Evolutionary conservation across 2,888 invertebrate species (phyloP), one percentile per base, ranked within the genome.

Genomic region (Nipponacmea schrenckii): DNA sequence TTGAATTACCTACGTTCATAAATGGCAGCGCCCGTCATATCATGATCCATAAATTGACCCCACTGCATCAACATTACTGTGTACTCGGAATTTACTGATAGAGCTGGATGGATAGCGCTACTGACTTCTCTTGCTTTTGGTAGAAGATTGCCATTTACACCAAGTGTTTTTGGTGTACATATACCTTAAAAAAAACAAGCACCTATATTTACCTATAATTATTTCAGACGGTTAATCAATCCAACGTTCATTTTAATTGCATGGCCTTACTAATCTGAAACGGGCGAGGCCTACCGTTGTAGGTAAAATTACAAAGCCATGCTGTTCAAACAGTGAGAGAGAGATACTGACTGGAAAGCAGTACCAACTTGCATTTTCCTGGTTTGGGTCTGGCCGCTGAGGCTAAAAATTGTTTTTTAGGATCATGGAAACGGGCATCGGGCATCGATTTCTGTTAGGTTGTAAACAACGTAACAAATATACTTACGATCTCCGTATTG

Each of bases 21-120:
- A 56, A 56, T 56, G 56, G 79, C 75, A 8, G 79, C 76, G 17
- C 69, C 65, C 12, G 80, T 79, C 50, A 80, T 68, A 67, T 80
- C 80, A 65, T 80, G 80, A 74, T 79, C 79, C 39, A 77, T 15
- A 46, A 80, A 78, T 71, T 80, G 79, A n/a, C 80, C 80, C 64
- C 71, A 80, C 63, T 68, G 76, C 74, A 80, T 81, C 27, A 80
- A 70, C 67, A 75, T 63, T 24, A 71, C 64, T 17, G 76, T 74
- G 39, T 70, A 27, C 8, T 45, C 27, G 2, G 45, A 26, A 26
- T 27, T 44, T 5, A 73, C 72, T 15, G 67, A 64, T 62, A 68
- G 73, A 10, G n/a, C 45, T 39, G 72, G 71, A 4, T 64, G 46
- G 50, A 73, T 15, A 24, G 70, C 48, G 12, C 50, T 45, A 62